Percentiles rank a stretch among this genome's conserved stretches.
Evolutionary conservation across 2,888 invertebrate species (phyloP).

Genomic region (Glaucopsyche alexis): DNA sequence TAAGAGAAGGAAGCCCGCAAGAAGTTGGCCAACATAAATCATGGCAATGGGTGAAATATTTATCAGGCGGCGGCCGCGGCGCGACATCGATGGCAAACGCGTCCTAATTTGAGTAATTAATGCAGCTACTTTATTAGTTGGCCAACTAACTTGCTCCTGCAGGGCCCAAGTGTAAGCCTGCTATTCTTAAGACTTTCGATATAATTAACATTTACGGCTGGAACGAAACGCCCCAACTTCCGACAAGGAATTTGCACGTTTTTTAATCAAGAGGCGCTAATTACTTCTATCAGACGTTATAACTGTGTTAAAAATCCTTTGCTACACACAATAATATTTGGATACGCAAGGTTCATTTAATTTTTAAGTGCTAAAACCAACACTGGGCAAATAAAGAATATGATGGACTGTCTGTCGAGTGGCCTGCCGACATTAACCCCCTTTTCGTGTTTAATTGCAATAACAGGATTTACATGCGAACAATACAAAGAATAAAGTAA

Average conservation of each 20-base stretch:
- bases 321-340: not conserved
- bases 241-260: slow-evolving; percentile 3
- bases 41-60: slow-evolving; percentile 35
- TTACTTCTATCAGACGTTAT: not conserved
- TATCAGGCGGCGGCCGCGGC: slow-evolving; percentile 33
- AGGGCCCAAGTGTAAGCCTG: slow-evolving; percentile 40
- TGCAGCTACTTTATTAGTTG: slow-evolving; percentile 43
- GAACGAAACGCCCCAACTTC: slow-evolving; percentile 20
- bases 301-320: not conserved
- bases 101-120: slow-evolving; percentile 43
- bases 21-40: slow-evolving; percentile 18
- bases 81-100: slow-evolving; percentile 41
- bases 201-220: slow-evolving; percentile 38
- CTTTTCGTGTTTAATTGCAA: slow-evolving; percentile 14
- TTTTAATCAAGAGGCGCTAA: not conserved
- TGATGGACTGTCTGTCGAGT: slow-evolving; percentile 1
- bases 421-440: not conserved
- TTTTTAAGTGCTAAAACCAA: not conserved
- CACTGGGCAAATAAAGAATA: not conserved
- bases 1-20: not conserved
- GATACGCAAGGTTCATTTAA: not conserved
- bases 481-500: slow-evolving; percentile 23
- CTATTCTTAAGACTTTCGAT: slow-evolving; percentile 39
- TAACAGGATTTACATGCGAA: slow-evolving; percentile 13
- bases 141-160: slow-evolving; percentile 41